Evolutionary conservation across 2,888 invertebrate species (phyloP).

Genomic region (Folsomia manolachei): DNA sequence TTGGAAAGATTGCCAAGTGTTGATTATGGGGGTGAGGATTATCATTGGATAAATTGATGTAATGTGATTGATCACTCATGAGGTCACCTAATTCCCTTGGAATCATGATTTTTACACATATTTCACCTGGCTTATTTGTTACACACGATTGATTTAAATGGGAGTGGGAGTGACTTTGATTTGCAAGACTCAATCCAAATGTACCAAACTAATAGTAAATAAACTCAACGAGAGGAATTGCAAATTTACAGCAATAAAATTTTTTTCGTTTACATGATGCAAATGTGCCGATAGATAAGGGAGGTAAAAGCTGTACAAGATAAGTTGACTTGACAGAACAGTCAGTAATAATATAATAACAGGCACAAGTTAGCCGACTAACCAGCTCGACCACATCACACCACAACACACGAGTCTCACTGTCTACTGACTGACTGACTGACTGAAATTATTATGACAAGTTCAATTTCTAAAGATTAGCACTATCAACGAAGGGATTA

Average conservation of each 20-base stretch:
- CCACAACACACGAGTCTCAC: neutral
- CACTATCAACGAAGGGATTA: slow-evolving; percentile 13
- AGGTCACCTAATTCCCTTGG: too few relatives aligned
- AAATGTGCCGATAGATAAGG: neutral
- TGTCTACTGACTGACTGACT: neutral
- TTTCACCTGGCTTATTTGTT: too few relatives aligned
- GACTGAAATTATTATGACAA: slow-evolving; percentile 9
- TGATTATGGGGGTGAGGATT: too few relatives aligned
- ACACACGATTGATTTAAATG: too few relatives aligned
- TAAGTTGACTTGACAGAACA: slow-evolving; percentile 16
- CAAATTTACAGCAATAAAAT: neutral
- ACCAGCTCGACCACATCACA: neutral
- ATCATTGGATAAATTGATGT: too few relatives aligned
- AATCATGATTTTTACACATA: too few relatives aligned
- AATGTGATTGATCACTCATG: too few relatives aligned
- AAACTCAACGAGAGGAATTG: too few relatives aligned
- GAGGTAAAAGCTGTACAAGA: slow-evolving; percentile 5
- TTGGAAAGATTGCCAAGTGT: too few relatives aligned
- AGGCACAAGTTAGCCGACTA: neutral
- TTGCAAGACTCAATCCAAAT: too few relatives aligned
- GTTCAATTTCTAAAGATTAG: slow-evolving; percentile 25
- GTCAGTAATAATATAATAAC: neutral
- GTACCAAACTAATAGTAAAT: too few relatives aligned
- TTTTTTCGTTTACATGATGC: neutral
- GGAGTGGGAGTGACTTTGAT: too few relatives aligned